A percentile compares a stretch with the other conserved stretches of the same genome.
These are phyloP conservation scores for Elymnias hypermnestra DNA, from an alignment of 1,140 invertebrate genomes.

Conservation along the genomic window DNA sequence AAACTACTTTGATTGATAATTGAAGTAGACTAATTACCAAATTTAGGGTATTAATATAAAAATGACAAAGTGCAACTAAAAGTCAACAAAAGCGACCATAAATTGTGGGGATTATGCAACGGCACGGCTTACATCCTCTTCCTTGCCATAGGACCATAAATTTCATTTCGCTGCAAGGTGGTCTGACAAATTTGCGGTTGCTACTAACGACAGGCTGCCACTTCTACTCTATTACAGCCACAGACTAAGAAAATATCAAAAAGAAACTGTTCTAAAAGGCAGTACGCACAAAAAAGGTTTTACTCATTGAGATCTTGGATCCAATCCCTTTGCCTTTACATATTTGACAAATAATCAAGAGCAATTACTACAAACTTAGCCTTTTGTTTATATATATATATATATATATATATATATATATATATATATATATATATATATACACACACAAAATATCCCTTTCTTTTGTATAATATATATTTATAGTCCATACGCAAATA, in stretches of 20 bases:
- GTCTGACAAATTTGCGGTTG: conserved; percentile 72
- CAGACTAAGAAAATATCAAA: conserved; percentile 27
- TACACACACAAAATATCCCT: too few species aligned
- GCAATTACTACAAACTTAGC: too few species aligned
- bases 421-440: too few species aligned
- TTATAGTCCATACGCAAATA: too few species aligned
- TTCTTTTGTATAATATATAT: too few species aligned
- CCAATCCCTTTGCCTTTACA: too few species aligned
- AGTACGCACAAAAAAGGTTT: conserved; percentile 1
- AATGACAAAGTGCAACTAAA: conserved; percentile 23
- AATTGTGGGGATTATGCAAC: conserved; percentile 68
- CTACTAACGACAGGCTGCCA: conserved; percentile 49
- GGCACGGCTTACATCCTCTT: conserved; percentile 60
- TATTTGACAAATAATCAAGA: too few species aligned
- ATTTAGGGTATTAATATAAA: conserved; percentile 12
- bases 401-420: too few species aligned
- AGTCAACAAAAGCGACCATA: conserved; percentile 58
- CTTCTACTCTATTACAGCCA: conserved; percentile 46
- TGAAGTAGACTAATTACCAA: conserved; percentile 4
- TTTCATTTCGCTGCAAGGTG: conserved; percentile 66
- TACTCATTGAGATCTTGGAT: too few species aligned
- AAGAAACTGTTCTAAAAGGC: background rate
- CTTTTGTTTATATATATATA: too few species aligned
- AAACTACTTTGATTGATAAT: too few species aligned
- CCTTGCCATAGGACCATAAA: conserved; percentile 61